These are phyloP conservation scores for Apotomis betuletana DNA, from an alignment of 2,888 invertebrate genomes.

Conservation along the genomic window DNA sequence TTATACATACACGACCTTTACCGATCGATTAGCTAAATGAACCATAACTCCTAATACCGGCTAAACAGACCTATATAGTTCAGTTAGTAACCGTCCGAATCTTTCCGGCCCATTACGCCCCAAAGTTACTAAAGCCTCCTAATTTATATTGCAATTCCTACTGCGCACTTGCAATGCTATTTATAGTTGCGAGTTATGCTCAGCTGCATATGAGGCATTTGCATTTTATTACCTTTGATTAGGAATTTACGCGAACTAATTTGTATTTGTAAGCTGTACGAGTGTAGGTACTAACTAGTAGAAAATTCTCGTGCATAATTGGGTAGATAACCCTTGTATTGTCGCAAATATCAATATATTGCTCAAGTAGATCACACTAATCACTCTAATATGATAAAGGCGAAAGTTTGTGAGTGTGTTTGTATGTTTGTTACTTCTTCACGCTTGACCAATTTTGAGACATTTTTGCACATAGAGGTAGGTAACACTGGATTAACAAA, in stretches of 20 bases:
- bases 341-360: too few relatives aligned
- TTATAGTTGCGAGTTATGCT: slow-evolving; percentile 28
- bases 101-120: slow-evolving; percentile 39
- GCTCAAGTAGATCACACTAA: too few relatives aligned
- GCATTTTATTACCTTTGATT: slow-evolving; percentile 32
- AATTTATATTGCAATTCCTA: slow-evolving; percentile 39
- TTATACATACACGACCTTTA: too few relatives aligned
- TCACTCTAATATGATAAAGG: too few relatives aligned
- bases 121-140: slow-evolving; percentile 37
- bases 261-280: slow-evolving; percentile 1
- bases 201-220: slow-evolving; percentile 30
- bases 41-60: slow-evolving; percentile 17
- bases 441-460: too few relatives aligned
- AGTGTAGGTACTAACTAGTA: not conserved
- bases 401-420: too few relatives aligned
- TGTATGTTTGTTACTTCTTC: too few relatives aligned
- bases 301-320: too few relatives aligned
- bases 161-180: slow-evolving; percentile 27
- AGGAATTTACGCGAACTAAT: slow-evolving; percentile 24
- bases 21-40: not conserved
- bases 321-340: too few relatives aligned
- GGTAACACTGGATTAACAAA: too few relatives aligned
- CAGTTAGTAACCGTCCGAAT: slow-evolving; percentile 33
- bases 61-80: slow-evolving; percentile 24
- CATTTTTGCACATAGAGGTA: too few relatives aligned